Percentiles rank a stretch among this genome's conserved stretches.
These are phyloP conservation scores for Sympetrum striolatum DNA, from an alignment of 2,888 invertebrate species.

Conservation along the genomic window DNA sequence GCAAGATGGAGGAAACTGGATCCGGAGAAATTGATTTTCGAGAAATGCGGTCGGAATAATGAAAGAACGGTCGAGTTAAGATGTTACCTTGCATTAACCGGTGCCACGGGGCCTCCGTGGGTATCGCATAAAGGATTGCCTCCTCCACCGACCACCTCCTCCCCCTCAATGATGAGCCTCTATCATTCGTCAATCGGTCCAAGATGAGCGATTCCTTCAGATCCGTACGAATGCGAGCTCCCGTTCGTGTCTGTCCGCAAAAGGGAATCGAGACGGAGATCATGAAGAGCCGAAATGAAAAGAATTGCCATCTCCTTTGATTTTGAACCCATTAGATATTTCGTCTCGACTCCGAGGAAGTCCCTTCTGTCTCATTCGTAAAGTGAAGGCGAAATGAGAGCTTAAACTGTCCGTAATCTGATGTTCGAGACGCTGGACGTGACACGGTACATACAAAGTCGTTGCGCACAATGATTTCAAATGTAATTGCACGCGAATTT, in stretches of 20 bases:
- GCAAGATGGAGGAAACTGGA: not conserved
- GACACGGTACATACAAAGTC: too few species aligned
- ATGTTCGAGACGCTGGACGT: too few species aligned
- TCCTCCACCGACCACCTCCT: not conserved
- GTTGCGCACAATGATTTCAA: too few species aligned
- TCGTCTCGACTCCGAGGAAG: not conserved
- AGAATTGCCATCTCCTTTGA: not conserved
- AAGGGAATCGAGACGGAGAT: not conserved
- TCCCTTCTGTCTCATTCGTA: too few species aligned
- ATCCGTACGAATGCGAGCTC: not conserved
- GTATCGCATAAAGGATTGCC: not conserved
- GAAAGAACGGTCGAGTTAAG: constrained; percentile 7
- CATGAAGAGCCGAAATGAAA: not conserved
- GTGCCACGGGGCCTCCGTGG: not conserved
- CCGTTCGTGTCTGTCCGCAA: not conserved
- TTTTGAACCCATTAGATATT: not conserved
- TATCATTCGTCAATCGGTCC: not conserved
- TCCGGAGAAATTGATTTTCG: not conserved
- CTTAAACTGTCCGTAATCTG: too few species aligned
- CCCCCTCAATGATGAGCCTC: not conserved
- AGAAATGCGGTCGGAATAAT: constrained; percentile 34
- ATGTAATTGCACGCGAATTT: too few species aligned
- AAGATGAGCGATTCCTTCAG: not conserved
- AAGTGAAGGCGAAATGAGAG: too few species aligned
- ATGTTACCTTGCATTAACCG: not conserved